Evolutionary conservation across 2,888 invertebrate species (phyloP), one percentile per base, ranked within the genome.

Genomic region (Ryuthela nishihirai): DNA sequence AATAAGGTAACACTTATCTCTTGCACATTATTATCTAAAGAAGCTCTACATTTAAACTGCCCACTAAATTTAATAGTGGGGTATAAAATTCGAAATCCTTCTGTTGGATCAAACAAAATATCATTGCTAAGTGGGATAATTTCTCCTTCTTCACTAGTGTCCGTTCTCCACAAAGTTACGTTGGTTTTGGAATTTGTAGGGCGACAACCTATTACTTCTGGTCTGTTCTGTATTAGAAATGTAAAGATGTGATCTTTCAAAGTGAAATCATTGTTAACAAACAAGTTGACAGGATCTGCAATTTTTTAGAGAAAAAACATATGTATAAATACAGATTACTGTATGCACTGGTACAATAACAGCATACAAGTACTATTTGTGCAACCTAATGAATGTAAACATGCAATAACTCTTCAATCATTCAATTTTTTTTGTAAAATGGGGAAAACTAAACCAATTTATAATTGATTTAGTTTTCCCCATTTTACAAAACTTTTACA

Each of bases 181-280:
- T 75, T 71, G 2, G 80, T 74, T 54, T 78, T 73, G 2, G 83
- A 83, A 41, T 81, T 78, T 1, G 84, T 80, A 4, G 84, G 83
- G 41, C 80, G 78, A 68, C 85, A 85, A 20, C 83, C 83, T 64
- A 85, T 77, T 1, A 77, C 68, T 1, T 76, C 74, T 20, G 75
- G 25, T 9, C 48, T 43, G 43, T 55, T 44, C 29, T 60, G 60
- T 17, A 40, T 48, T 1, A 54, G 10, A 1, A 46, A 38, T 12
- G 50, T 24, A 5, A 60, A 18, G 12, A 52, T 3, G 17, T 49
- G 46, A 6, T 46, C 56, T 0, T 32, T 23, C 12, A 56, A 32
- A 21, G 23, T 43, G 34, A 26, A 23, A 7, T 52, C 24, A 2
- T 43, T 47, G 10, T 41, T 39, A 4, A 44, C 26, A n/a, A 59